A percentile compares a stretch with the other conserved stretches of the same genome.
Conservation (phyloP, 2,113 vertebrate genomes). For the Psilopsiagon aymara region DNA sequence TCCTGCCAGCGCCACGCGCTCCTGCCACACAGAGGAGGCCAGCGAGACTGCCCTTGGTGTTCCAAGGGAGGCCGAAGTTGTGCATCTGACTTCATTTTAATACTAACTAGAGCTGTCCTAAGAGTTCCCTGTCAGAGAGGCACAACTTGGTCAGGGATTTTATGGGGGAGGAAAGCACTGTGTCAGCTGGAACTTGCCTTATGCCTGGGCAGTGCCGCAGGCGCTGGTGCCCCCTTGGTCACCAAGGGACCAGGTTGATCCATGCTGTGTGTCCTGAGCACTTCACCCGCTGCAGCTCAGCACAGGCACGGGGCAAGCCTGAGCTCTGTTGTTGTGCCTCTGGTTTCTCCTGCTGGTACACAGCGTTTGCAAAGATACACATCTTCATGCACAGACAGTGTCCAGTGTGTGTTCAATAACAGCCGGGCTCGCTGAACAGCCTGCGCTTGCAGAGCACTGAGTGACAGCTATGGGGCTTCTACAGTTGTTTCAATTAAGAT, state of each 20-base stretch:
- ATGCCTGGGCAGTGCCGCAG: fast-evolving
- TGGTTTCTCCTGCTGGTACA: not conserved
- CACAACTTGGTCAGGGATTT: not conserved
- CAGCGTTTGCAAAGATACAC: not conserved
- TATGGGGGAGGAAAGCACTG: not conserved
- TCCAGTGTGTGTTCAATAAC: not conserved
- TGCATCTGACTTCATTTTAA: not conserved
- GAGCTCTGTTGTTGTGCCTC: not conserved
- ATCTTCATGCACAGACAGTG: not conserved
- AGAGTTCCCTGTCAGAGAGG: not conserved
- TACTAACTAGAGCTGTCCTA: not conserved
- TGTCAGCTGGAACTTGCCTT: not conserved
- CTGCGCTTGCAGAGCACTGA: not conserved
- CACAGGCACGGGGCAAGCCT: fast-evolving
- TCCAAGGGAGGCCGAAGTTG: not conserved
- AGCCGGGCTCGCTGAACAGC: not conserved
- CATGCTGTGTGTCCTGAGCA: not conserved
- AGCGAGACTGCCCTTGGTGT: not conserved
- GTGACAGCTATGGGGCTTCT: not conserved
- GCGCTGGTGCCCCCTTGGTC: not conserved
- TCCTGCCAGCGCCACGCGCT: not conserved
- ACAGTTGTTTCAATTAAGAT: not conserved
- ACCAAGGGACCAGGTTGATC: not conserved
- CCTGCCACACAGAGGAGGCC: fast-evolving
- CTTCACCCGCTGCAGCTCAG: not conserved